phyloP scores from a whole-genome alignment of 2,888 invertebrate species.

The Plemyria rubiginata region DNA sequence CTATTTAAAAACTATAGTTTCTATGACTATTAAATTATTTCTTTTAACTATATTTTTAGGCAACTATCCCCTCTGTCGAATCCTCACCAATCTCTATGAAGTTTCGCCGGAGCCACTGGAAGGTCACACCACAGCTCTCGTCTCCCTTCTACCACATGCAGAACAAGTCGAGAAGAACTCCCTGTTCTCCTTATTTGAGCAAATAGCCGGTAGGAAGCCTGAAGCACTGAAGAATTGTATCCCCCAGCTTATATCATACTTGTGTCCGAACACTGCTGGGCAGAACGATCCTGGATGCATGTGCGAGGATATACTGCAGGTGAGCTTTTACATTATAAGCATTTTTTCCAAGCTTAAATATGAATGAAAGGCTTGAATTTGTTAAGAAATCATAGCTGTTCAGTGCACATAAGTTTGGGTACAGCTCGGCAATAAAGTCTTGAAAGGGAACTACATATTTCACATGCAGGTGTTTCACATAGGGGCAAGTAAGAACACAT shows the following conservation, averaged over 20 bases:
- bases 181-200: conserved; percentile 91
- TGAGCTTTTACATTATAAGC: conserved; percentile 30
- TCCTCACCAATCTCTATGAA: conserved; percentile 95
- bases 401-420: too few species aligned
- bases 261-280: conserved; percentile 77
- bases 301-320: conserved; percentile 78
- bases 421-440: too few species aligned
- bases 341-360: too few species aligned
- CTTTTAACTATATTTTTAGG: conserved; percentile 78
- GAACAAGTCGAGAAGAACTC: conserved; percentile 94
- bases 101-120: conserved; percentile 94
- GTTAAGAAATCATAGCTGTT: too few species aligned
- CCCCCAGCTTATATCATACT: conserved; percentile 91
- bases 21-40: too few species aligned
- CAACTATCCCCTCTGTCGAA: conserved; percentile 94
- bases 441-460: too few species aligned
- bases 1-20: too few species aligned
- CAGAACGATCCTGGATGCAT: conserved; percentile 75
- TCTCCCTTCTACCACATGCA: conserved; percentile 91
- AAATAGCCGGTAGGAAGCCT: conserved; percentile 92
- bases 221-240: conserved; percentile 92
- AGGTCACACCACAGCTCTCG: conserved; percentile 92
- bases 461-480: too few species aligned
- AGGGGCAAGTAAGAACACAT: too few species aligned
- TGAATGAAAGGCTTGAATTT: too few species aligned